These are phyloP conservation scores for Axinella damicornis DNA, from an alignment of 37 sponge, comb jelly and placozoan species.

Conservation along the genomic window DNA sequence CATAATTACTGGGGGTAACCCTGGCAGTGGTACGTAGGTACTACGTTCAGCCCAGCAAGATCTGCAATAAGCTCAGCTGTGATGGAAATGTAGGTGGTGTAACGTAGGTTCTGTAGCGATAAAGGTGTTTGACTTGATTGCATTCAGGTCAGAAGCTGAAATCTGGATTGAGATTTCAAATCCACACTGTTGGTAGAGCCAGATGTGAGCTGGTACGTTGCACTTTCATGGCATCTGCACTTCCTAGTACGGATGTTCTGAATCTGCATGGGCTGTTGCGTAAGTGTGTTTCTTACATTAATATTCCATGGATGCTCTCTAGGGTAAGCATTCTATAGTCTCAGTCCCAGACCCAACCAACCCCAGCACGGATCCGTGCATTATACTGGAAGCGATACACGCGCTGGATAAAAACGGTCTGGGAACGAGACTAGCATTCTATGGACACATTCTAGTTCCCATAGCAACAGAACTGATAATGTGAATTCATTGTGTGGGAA, in stretches of 20 bases:
- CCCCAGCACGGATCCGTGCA: too few species aligned
- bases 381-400: too few species aligned
- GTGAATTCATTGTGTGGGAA: too few species aligned
- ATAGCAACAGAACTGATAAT: too few species aligned
- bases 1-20: conserved; percentile 55
- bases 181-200: conserved; percentile 72
- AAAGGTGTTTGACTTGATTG: conserved; percentile 70
- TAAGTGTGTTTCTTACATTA: too few species aligned
- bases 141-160: conserved; percentile 69
- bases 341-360: too few species aligned
- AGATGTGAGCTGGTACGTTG: conserved; percentile 46
- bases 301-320: too few species aligned
- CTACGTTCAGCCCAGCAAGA: conserved; percentile 53
- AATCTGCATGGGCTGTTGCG: too few species aligned
- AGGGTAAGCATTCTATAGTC: too few species aligned
- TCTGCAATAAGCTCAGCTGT: conserved; percentile 85
- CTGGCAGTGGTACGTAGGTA: conserved; percentile 2
- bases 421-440: too few species aligned
- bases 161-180: conserved; percentile 57
- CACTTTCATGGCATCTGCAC: conserved; percentile 16
- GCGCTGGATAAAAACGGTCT: too few species aligned
- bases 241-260: conserved; percentile 54
- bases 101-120: conserved; percentile 66
- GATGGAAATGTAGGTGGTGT: conserved; percentile 64
- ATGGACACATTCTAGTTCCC: too few species aligned